Percentiles rank a stretch among this genome's conserved stretches.
phyloP scores from a whole-genome alignment of 2,888 invertebrate species.

The Onchidella celtica region DNA sequence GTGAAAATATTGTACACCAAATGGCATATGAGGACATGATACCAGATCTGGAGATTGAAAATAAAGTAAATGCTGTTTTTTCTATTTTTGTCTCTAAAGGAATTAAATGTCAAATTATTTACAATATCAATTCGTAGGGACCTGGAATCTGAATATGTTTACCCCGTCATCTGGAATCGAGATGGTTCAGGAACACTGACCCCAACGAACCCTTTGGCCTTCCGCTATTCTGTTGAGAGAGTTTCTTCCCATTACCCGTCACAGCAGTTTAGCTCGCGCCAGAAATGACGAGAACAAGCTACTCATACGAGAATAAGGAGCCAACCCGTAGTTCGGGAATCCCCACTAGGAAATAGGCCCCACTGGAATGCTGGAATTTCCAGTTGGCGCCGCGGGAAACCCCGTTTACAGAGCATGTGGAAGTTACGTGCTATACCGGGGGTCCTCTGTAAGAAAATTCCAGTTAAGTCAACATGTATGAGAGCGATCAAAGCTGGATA shows the following conservation, averaged over 20 bases:
- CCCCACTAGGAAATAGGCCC: conserved; percentile 23
- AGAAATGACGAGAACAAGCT: conserved; percentile 12
- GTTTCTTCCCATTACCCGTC: not conserved
- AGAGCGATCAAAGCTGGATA: conserved; percentile 27
- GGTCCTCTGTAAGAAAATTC: conserved; percentile 22
- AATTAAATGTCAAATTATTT: no score
- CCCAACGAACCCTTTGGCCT: no score
- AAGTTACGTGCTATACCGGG: not conserved
- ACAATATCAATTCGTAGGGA: no score
- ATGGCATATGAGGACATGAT: no score
- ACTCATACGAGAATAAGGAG: not conserved
- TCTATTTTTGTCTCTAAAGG: no score
- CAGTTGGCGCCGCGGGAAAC: conserved; percentile 22
- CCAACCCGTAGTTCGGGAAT: not conserved
- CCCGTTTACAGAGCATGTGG: conserved; percentile 2
- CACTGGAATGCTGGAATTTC: conserved; percentile 15
- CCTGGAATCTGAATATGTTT: no score
- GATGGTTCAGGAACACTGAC: no score
- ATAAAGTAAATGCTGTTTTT: no score
- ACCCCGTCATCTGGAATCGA: no score
- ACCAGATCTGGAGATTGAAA: no score
- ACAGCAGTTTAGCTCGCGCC: not conserved
- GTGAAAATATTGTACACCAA: no score
- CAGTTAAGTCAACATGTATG: conserved; percentile 17
- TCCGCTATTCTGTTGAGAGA: no score